These are phyloP conservation scores for Brachionus koreanus DNA, from an alignment of 1,140 invertebrate species.

Conservation along the genomic window DNA sequence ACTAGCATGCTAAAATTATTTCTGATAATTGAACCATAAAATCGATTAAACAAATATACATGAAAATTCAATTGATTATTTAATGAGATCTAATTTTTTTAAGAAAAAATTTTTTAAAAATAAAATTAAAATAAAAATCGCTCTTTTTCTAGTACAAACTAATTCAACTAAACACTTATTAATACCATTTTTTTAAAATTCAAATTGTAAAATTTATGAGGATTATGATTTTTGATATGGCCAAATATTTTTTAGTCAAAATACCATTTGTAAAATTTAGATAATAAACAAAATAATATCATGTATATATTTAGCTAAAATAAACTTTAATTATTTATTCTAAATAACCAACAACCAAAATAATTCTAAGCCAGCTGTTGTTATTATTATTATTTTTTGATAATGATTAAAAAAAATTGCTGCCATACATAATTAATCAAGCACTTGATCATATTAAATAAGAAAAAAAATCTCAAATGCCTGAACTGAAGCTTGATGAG, in stretches of 20 bases:
- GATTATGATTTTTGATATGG: neutral
- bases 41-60: too few relatives aligned
- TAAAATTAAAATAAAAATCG: too few relatives aligned
- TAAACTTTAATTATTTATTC: neutral
- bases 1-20: too few relatives aligned
- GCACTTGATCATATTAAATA: neutral
- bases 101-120: too few relatives aligned
- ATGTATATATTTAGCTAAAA: neutral
- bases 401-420: neutral
- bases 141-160: neutral
- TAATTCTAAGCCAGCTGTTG: neutral
- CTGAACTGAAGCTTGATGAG: too few relatives aligned
- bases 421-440: neutral
- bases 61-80: too few relatives aligned
- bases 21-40: neutral
- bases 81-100: neutral
- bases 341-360: neutral
- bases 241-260: neutral
- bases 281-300: neutral
- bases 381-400: neutral
- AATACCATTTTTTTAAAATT: neutral
- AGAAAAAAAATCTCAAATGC: neutral
- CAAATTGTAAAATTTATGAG: neutral
- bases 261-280: neutral
- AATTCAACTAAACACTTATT: neutral